Evolutionary conservation across 37 sponge, comb jelly and placozoan species (phyloP), one percentile per base, ranked within the genome.

Genomic region (Aphrocallistes beatrix): DNA sequence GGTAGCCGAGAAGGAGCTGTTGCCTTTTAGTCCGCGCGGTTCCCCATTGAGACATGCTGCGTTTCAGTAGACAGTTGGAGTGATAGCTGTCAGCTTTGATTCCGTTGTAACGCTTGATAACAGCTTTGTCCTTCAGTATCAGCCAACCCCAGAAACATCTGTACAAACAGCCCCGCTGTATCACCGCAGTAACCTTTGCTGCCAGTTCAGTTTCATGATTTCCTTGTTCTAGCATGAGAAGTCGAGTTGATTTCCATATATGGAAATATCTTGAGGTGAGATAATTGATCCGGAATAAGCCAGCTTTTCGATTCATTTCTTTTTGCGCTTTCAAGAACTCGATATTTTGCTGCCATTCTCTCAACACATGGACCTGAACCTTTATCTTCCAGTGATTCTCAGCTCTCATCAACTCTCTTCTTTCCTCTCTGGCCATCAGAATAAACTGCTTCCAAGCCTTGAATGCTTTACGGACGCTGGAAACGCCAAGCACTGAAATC

Each of bases 81-180:
- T 60, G n/a, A 30, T 60, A 28, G 34, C n/a, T 60, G 21, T 60
- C 34, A 60, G 75, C 8, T 13, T 60, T 60, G 28, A 60, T 60
- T 60, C 8, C 21, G 34, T 60, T 1, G 34, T 60, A 60, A 6
- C 75, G 75, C 21, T 60, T 60, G 10, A 60, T 60, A 19, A 60
- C 75, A 60, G 75, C n/a, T 60, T 60, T 60, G n/a, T 60, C 75
- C n/a, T 30, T 60, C 75, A 60, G 75, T 8, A 8, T 60, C 3
- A 60, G 34, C 75, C 75, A 60, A 30, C 75, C 75, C 75, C 75
- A 60, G 21, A 60, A 60, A 13, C 75, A 60, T 13, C 75, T 60
- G 34, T 19, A 19, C 34, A 60, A 60, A 60, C 75, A 60, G 3
- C 75, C 34, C 75, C 34, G 10, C 6, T 60, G 10, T 19, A 60